Evolutionary conservation across 1,140 invertebrate species (phyloP).

Genomic region (Pogonomyrmex barbatus): DNA sequence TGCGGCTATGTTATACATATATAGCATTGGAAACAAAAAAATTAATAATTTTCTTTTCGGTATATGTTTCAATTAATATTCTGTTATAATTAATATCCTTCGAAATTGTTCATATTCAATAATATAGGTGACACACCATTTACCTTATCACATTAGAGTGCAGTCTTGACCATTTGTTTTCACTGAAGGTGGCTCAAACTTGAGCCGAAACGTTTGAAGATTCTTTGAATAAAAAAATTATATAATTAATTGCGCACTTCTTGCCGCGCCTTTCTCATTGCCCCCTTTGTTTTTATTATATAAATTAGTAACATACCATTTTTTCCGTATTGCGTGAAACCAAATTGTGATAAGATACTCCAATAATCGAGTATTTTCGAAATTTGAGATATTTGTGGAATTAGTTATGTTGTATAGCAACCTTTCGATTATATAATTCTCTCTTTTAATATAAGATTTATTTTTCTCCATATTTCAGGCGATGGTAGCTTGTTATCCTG

Average conservation of each 20-base stretch:
- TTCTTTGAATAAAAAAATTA: too few species aligned
- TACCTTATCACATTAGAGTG: too few species aligned
- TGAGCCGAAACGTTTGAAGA: too few species aligned
- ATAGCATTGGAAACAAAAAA: background rate
- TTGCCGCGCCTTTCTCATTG: too few species aligned
- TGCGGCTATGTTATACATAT: background rate
- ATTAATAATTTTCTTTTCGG: background rate
- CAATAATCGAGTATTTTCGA: background rate
- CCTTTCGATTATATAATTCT: background rate
- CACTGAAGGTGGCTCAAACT: too few species aligned
- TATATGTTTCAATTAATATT: background rate
- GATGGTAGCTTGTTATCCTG: slow-evolving; percentile 98
- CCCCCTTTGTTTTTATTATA: too few species aligned
- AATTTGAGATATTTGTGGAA: background rate
- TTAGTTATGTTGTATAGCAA: background rate
- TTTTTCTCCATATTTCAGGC: slow-evolving; percentile 88
- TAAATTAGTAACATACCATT: background rate
- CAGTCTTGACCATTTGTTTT: too few species aligned
- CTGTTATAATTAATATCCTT: too few species aligned
- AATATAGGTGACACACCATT: too few species aligned
- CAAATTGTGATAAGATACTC: background rate
- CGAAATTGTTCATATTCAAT: too few species aligned
- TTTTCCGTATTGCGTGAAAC: background rate
- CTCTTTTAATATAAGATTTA: slow-evolving; percentile 1
- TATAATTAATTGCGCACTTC: too few species aligned